Conservation (phyloP, 35 echinoderm and acorn worm genomes). For the Lytechinus variegatus region DNA sequence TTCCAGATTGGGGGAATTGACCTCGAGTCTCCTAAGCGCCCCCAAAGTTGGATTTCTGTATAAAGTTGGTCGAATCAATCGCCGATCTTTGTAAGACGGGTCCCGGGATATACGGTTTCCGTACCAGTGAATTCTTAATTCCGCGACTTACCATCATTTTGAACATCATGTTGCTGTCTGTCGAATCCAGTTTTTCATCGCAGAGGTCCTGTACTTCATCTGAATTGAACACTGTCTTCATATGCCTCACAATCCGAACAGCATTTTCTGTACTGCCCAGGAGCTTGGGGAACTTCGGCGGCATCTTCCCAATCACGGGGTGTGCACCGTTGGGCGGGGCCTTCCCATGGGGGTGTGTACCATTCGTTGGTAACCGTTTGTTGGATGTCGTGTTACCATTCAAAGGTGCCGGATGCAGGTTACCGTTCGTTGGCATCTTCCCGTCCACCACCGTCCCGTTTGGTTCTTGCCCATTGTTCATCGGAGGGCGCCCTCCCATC, state of each 20-base stretch:
- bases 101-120: too few relatives aligned
- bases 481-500: neutral
- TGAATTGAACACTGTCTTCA: conserved; percentile 42
- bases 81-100: too few relatives aligned
- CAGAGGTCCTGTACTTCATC: conserved; percentile 32
- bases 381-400: conserved; percentile 1
- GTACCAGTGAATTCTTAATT: too few relatives aligned
- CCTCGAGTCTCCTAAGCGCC: too few relatives aligned
- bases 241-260: neutral
- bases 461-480: neutral
- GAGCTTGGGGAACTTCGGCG: neutral
- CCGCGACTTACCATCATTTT: conserved; percentile 15
- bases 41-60: too few relatives aligned
- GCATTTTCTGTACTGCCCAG: neutral
- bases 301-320: conserved; percentile 11
- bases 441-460: neutral
- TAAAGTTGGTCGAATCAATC: too few relatives aligned
- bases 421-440: conserved; percentile 9
- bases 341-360: neutral
- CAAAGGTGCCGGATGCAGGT: neutral
- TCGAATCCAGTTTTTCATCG: conserved; percentile 30
- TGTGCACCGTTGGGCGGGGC: neutral
- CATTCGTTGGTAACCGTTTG: neutral
- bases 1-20: too few relatives aligned
- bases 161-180: conserved; percentile 29